Conservation (phyloP, 23 tunicate genomes). For the Styela plicata region DNA sequence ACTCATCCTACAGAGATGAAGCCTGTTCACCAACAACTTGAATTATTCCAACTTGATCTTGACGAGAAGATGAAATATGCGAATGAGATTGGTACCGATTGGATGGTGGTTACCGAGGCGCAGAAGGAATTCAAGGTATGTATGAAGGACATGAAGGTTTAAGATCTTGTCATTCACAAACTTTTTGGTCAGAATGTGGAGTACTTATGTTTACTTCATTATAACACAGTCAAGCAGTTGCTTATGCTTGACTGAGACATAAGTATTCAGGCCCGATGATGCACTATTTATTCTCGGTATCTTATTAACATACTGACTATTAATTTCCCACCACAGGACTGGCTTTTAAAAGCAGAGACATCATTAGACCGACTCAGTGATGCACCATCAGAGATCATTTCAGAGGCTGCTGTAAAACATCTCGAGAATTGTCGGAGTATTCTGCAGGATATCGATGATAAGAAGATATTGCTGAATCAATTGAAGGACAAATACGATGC, state of each 20-base stretch:
- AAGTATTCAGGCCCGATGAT: too few relatives aligned
- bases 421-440: slow-evolving; percentile 35
- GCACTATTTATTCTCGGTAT: too few relatives aligned
- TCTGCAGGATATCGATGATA: slow-evolving; percentile 54
- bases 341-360: slow-evolving; percentile 36
- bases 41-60: slow-evolving; percentile 33
- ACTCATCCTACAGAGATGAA: slow-evolving; percentile 25
- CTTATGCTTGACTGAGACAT: too few relatives aligned
- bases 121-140: slow-evolving; percentile 49
- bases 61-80: slow-evolving; percentile 37
- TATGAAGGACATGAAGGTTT: too few relatives aligned
- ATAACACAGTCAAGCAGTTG: too few relatives aligned
- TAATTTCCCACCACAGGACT: slow-evolving; percentile 18
- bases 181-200: too few relatives aligned
- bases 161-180: too few relatives aligned
- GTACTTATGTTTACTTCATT: too few relatives aligned
- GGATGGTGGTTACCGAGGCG: slow-evolving; percentile 33
- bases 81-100: slow-evolving; percentile 34
- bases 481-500: slow-evolving; percentile 49
- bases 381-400: slow-evolving; percentile 37
- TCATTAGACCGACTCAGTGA: slow-evolving; percentile 40
- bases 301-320: too few relatives aligned
- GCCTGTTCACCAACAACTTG: slow-evolving; percentile 34
- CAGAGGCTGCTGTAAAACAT: slow-evolving; percentile 45
- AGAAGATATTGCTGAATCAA: slow-evolving; percentile 31